phyloP scores from a whole-genome alignment of 2,797 vertebrate genomes.

The Orientallactaga sibirica region DNA sequence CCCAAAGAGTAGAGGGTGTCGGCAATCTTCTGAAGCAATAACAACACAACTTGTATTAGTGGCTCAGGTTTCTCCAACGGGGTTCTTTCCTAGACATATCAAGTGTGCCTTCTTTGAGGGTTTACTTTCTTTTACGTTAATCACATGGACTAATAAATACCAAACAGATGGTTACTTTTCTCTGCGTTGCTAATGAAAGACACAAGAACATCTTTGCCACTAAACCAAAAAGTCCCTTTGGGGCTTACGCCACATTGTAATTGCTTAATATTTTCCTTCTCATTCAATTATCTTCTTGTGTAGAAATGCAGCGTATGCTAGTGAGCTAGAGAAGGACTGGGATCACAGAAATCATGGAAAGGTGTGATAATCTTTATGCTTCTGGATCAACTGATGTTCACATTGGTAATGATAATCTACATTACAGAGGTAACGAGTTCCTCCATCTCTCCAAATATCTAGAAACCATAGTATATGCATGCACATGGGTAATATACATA shows the following conservation, averaged over 20 bases:
- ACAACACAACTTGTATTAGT: not conserved
- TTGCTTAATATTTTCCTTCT: not conserved
- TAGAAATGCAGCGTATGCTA: not conserved
- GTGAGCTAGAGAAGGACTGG: not conserved
- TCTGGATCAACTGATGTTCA: not conserved
- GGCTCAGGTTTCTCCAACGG: not conserved
- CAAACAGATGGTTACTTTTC: not conserved
- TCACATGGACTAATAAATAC: not conserved
- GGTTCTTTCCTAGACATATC: not conserved
- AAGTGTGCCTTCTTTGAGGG: not conserved
- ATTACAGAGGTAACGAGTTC: not conserved
- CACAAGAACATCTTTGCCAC: not conserved
- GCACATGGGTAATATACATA: not conserved
- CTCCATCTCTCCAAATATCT: not conserved
- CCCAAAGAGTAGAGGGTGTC: not conserved
- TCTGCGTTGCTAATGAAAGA: not conserved
- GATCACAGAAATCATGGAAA: not conserved
- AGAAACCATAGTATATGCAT: not conserved
- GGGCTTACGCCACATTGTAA: not conserved
- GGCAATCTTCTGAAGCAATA: not conserved
- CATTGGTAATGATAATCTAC: not conserved
- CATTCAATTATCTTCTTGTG: not conserved
- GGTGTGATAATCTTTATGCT: not conserved
- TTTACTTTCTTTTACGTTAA: not conserved
- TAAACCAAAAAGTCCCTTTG: not conserved